Evolutionary conservation across 2,797 vertebrate species (phyloP), one percentile per base, ranked within the genome.

Genomic region (Fistularia tabacaria): DNA sequence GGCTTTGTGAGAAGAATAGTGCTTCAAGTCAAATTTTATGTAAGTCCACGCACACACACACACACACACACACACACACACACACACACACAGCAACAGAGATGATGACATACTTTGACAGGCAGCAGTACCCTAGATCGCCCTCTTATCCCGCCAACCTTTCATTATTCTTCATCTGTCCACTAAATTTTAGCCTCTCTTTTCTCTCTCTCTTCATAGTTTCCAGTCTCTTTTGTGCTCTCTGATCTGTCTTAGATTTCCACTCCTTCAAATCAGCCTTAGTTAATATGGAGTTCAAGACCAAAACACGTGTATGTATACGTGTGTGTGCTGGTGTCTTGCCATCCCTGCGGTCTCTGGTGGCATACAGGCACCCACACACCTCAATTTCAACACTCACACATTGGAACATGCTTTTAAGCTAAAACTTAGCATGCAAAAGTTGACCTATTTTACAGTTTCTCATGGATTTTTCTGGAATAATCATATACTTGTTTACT

Each of bases 81-180:
- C 43, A 60, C 64, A 66, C 58, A 59, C 61, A 80, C 52, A 49
- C 37, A 51, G 14, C 11, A 8, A 14, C 15, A 46, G 8, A 81
- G 84, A 86, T 66, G 76, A 6, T 80, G 79, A 86, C 74, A 51
- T 58, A 69, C 54, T 56, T 11, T 85, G 85, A 87, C 87, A 87
- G 79, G 70, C 73, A 69, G 66, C 58, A 57, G 66, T 56, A 66
- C 64, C 68, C 74, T 58, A 13, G 63, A 38, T 59, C 73, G 66
- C 47, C 63, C 68, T 70, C 59, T 67, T 57, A 73, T 61, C 77
- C 75, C 69, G 64, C 71, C 54, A 66, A 74, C 66, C 54, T 46
- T 49, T 15, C 15, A 37, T 11, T 13, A 7, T 1, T 14, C 62
- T 38, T 48, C 39, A 7, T 42, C 45, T 46, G 25, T 38, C 43